Evolutionary conservation across 2,113 vertebrate genomes (phyloP), one percentile per base, ranked within the genome.

Genomic region (Semnornis frantzii): DNA sequence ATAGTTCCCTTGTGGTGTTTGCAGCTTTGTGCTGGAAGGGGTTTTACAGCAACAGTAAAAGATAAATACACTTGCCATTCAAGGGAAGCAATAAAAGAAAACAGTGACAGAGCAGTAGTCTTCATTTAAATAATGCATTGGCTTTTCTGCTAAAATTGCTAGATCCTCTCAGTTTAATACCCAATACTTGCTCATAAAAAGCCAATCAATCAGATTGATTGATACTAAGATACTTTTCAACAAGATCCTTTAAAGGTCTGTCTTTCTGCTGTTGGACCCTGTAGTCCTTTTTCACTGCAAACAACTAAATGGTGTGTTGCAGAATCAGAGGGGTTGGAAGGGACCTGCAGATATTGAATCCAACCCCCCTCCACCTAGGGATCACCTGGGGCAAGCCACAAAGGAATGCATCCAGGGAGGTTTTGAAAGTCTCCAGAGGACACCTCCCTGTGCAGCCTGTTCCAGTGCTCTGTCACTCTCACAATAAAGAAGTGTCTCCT

Each of bases 31-130:
- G 19, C 70, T 92, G 81, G 52, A 93, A 92, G 18, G 34, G 9
- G 46, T 83, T 93, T 96, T 95, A 95, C 54, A 89, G 60, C 8
- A 6, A 91, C 70, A 73, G 15, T 91, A 96, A 95, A 95, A 92
- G 46, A 94, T 59, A 93, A 95, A 93, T 82, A 58, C 42, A 90
- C 76, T 93, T 92, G 50, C 79, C 37, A 82, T 89, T 76, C 70
- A 84, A 83, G 28, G 55, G 75, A 87, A 77, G 33, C 54, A 87
- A 60, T 70, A 42, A 66, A 93, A 87, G 64, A 82, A 88, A 89
- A 54, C 50, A 62, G 13, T 39, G 70, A 73, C 60, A 91, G 10
- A 84, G 42, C 85, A 65, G 13, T 76, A 82, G 72, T 54, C 84
- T 74, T 81, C 28, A 83, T 92, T 89, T 91, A 95, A 95, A 89